Conservation (phyloP, 1,140 invertebrate genomes). For the Diprion similis region DNA sequence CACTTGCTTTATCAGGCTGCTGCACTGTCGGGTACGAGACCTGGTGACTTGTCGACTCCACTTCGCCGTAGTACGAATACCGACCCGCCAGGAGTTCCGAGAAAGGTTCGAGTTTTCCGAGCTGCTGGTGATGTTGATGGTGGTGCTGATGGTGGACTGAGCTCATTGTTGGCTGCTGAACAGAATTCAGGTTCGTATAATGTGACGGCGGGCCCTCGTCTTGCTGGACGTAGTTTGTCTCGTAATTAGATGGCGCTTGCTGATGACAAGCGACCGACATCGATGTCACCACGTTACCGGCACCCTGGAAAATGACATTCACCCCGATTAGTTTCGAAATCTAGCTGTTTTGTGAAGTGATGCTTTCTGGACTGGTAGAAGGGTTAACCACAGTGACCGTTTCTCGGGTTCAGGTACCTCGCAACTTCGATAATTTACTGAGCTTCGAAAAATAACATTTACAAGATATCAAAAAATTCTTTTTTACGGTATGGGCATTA, state of each 20-base stretch:
- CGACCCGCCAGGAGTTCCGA: conserved; percentile 70
- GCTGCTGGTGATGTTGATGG: conserved; percentile 57
- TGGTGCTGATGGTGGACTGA: conserved; percentile 36
- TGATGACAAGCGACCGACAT: conserved; percentile 34
- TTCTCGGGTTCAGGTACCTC: too few relatives aligned
- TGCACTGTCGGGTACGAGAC: conserved; percentile 26
- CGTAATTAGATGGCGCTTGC: conserved; percentile 42
- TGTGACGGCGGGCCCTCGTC: conserved; percentile 52
- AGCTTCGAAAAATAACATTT: too few relatives aligned
- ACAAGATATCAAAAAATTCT: too few relatives aligned
- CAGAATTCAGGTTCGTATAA: conserved; percentile 60
- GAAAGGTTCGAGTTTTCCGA: conserved; percentile 73
- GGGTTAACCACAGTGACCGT: too few relatives aligned
- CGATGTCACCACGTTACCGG: not conserved
- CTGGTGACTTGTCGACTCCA: conserved; percentile 41
- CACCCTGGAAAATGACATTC: too few relatives aligned
- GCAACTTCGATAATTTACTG: too few relatives aligned
- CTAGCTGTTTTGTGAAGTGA: too few relatives aligned
- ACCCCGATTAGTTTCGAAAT: too few relatives aligned
- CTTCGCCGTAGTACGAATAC: conserved; percentile 63
- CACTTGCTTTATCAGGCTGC: conserved; percentile 26
- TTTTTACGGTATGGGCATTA: too few relatives aligned
- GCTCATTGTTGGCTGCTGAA: conserved; percentile 50
- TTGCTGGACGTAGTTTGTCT: conserved; percentile 43
- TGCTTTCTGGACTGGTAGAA: too few relatives aligned